Percentiles rank a stretch among this genome's conserved stretches.
phyloP scores from a whole-genome alignment of 2,797 vertebrate genomes.

The Anniella stebbinsi region DNA sequence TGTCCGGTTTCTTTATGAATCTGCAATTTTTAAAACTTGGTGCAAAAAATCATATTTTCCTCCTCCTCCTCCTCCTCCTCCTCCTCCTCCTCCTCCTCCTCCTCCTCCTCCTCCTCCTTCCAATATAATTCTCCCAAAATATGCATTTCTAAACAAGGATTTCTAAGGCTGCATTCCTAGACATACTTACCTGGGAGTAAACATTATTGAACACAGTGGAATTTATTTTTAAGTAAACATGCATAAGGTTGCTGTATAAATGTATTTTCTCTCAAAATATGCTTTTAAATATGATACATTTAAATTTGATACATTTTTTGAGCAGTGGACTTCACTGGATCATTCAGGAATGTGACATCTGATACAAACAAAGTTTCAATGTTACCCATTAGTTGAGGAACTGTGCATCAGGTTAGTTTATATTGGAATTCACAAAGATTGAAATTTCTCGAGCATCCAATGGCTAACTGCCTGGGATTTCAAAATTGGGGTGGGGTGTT shows the following conservation, averaged over 20 bases:
- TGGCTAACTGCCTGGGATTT: background rate
- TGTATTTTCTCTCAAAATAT: background rate
- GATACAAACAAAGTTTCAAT: background rate
- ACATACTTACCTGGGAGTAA: background rate
- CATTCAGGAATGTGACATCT: too few species aligned
- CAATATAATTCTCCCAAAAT: too few species aligned
- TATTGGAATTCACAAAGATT: background rate
- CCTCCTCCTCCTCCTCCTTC: too few species aligned
- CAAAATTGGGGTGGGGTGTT: background rate
- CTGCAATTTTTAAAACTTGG: background rate
- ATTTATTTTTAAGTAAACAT: too few species aligned
- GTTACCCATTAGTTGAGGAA: background rate
- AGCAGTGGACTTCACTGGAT: background rate
- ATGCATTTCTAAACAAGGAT: background rate
- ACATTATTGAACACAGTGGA: background rate
- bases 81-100: too few species aligned
- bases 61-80: too few species aligned
- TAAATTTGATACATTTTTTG: background rate
- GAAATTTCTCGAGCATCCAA: background rate
- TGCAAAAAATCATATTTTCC: background rate
- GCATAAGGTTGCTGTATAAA: too few species aligned
- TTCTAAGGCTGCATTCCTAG: background rate
- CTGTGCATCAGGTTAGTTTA: background rate
- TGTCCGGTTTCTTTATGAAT: background rate
- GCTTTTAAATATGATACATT: background rate